Base-by-base conservation (phyloP, 1,140 invertebrate species). In the Apis florea region DNA sequence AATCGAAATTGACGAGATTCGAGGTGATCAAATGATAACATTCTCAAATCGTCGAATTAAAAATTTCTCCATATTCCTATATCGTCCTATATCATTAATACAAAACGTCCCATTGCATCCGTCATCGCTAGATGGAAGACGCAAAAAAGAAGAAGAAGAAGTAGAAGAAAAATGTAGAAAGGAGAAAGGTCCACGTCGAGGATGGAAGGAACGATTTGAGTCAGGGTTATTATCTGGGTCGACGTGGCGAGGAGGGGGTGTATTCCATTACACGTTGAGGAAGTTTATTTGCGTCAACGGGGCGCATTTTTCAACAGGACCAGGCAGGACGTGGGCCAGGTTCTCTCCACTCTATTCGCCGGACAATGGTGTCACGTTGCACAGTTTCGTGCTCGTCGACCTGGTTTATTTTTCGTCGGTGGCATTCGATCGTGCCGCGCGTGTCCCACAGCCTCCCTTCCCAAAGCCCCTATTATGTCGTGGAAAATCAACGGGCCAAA, bases 241-340 rank as follows among this genome's bases (percentile, higher is more conserved):
- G 80, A 83, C 71, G 73, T 63, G 74, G 75, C 70, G 66, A 77
- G 1, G 70, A 21, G 1, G 80, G 83, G 80, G 83, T 82, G 82
- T 88, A 90, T 89, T 40, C 81, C 86, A 89, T 90, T 90, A 87
- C 85, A 68, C 79, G 88, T 89, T 76, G 85, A 75, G 87, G 84
- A 89, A 90, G 79, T 90, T 91, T 91, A 91, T 90, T 89, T 90
- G 83, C 84, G 82, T 74, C 80, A 80, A 85, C 83, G 77, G 58
- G 47, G 72, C 26, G 75, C 87, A 88, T 89, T 91, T 90, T 90
- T 90, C 88, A 89, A 56, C 54, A 75, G 81, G 73, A 81, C 82
- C 83, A 86, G 83, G 74, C 69, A 51, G 51, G 61, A 74, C 47
- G 59, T 79, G 26, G 40, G 67, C 47, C 79, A 26, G 72, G n/a